Evolutionary conservation across 2,113 vertebrate genomes (phyloP), one percentile per base, ranked within the genome.

Genomic region (Actenoides lindsayi): DNA sequence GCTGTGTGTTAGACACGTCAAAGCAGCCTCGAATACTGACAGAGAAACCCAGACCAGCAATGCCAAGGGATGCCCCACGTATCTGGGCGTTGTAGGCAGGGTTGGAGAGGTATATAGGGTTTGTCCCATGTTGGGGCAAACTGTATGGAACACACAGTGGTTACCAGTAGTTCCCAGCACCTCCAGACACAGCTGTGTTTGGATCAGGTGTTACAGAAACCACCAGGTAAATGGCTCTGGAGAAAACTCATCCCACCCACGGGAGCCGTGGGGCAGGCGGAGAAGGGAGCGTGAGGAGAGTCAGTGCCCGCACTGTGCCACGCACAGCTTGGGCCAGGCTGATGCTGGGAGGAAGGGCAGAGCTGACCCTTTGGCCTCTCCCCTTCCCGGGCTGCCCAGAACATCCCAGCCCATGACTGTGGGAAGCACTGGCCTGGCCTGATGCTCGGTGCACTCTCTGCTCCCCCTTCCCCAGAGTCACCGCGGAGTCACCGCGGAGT

Each of bases 401-500:
- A 16, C 1, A 48, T 3, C 30, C 59, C 65, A 8, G 4, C 0
- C 2, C 44, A 9, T 53, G 20, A 25, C 51, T 53, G 13, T 10
- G 16, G 25, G 62, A 39, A 41, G 37, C 25, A 11, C 37, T 1
- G 14, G 25, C n/a, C 3, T 0, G 5, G 4, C 39, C n/a, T 5
- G 28, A 13, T 23, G 46, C 35, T 42, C 35, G 1, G 23, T n/a
- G 30, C 24, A 0, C 13, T 15, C 42, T 20, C 56, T 8, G 25
- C 20, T 64, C 17, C 37, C 3, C 50, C n/a, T 14, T 33, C 35
- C 37, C 42, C 5, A 0, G 33, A 8, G 37, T 39, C 3, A 11
- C 10, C 20, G 0, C 4, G 0, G 33, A 8, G 37, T n/a, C 3
- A 11, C 10, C 25, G 0, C 4, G 6, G 53, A 27, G 35, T 5